Evolutionary conservation across 1,140 invertebrate species (phyloP).

Genomic region (Amphibalanus amphitrite): DNA sequence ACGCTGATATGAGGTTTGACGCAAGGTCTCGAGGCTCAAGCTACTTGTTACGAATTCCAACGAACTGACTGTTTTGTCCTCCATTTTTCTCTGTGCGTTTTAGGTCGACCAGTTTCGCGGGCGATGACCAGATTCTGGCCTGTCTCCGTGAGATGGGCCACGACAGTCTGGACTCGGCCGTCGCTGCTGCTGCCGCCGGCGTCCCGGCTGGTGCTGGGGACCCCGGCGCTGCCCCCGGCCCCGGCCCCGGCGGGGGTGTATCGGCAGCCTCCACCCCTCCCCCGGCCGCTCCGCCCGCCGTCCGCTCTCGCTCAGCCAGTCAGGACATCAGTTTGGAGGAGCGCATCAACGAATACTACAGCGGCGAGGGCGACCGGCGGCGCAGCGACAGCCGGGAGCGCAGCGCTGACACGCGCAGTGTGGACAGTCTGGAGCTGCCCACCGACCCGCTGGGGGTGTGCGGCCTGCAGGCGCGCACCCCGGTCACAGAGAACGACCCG

Average conservation of each 20-base stretch:
- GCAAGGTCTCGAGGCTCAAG: too few species aligned
- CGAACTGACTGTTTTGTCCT: too few species aligned
- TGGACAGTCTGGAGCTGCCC: slow-evolving; percentile 5
- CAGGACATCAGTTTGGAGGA: background rate
- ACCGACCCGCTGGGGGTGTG: background rate
- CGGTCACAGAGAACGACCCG: slow-evolving; percentile 77
- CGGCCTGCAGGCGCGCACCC: slow-evolving; percentile 37
- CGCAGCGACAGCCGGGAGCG: slow-evolving; percentile 14
- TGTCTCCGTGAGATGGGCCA: background rate
- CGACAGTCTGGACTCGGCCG: too few species aligned
- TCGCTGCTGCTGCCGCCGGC: background rate
- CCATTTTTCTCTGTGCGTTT: too few species aligned
- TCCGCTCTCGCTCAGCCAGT: background rate
- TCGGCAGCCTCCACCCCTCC: too few species aligned
- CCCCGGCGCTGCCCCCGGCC: too few species aligned
- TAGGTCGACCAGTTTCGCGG: background rate
- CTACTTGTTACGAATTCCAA: too few species aligned
- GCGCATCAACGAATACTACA: background rate
- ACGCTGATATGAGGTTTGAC: too few species aligned
- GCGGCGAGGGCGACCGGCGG: background rate
- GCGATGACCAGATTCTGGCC: background rate
- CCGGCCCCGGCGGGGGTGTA: too few species aligned
- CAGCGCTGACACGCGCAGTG: slow-evolving; percentile 11
- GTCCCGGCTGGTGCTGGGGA: too few species aligned
- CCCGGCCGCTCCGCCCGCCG: too few species aligned